These are phyloP conservation scores for Galerucella pusilla DNA, from an alignment of 2,888 invertebrate species.

Conservation along the genomic window DNA sequence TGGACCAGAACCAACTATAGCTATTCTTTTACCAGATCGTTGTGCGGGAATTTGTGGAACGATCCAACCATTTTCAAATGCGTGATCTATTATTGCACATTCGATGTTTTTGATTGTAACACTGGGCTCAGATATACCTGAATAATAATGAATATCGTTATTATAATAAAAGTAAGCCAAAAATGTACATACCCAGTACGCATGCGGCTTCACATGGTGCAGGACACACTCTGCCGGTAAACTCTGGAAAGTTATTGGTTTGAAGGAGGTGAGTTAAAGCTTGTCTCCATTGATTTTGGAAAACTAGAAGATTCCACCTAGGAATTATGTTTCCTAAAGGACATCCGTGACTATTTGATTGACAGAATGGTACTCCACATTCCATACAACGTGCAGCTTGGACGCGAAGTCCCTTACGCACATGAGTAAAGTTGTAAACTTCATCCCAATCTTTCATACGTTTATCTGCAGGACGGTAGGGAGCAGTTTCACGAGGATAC, in stretches of 20 bases:
- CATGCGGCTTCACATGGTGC: constrained; percentile 99
- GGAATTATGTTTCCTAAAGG: constrained; percentile 99
- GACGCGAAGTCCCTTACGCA: constrained; percentile 87
- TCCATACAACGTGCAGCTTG: constrained; percentile 99
- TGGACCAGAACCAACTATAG: constrained; percentile 92
- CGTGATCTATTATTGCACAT: constrained; percentile 98
- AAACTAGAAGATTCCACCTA: constrained; percentile 99
- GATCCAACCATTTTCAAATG: constrained; percentile 93
- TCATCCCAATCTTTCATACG: constrained; percentile 96
- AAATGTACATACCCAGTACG: constrained; percentile 66
- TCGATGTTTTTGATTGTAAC: constrained; percentile 99
- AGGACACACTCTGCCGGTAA: constrained; percentile 81
- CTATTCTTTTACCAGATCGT: constrained; percentile 58
- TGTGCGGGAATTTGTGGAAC: constrained; percentile 54
- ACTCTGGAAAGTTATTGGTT: constrained; percentile 97
- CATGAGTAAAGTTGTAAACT: constrained; percentile 88
- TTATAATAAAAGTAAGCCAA: constrained; percentile 61
- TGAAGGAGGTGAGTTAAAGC: constrained; percentile 93
- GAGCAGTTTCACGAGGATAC: constrained; percentile 87
- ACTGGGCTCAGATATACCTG: constrained; percentile 89
- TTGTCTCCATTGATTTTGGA: constrained; percentile 92
- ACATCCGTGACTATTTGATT: constrained; percentile 91
- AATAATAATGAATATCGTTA: not conserved
- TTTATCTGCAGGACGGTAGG: constrained; percentile 88
- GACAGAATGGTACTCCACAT: constrained; percentile 99